These are phyloP conservation scores for Cordilura impudica DNA, from an alignment of 2,888 invertebrate genomes.

Conservation along the genomic window DNA sequence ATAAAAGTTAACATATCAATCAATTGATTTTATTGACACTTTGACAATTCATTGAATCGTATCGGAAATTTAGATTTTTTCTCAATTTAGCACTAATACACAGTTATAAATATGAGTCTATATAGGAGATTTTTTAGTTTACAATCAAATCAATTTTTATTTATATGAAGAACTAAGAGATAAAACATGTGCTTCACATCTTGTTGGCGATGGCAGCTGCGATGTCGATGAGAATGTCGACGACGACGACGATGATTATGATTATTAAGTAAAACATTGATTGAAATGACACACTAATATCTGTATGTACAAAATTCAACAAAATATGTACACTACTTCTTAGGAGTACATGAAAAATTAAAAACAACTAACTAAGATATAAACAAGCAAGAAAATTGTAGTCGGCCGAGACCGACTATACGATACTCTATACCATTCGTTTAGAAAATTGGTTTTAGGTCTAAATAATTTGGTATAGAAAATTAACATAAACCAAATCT, in stretches of 20 bases:
- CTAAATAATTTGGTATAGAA: too few relatives aligned
- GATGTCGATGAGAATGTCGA: background rate
- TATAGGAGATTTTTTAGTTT: background rate
- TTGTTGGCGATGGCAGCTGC: conserved; percentile 23
- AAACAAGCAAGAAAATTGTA: too few relatives aligned
- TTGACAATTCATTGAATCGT: conserved; percentile 36
- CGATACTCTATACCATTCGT: too few relatives aligned
- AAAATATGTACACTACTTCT: background rate
- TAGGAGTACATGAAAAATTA: background rate
- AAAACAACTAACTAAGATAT: conserved; percentile 18
- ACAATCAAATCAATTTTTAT: conserved; percentile 5
- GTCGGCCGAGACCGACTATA: too few relatives aligned
- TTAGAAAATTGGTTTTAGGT: too few relatives aligned
- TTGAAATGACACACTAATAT: conserved; percentile 50
- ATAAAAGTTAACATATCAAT: conserved; percentile 11
- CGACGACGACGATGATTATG: background rate
- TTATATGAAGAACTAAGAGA: background rate
- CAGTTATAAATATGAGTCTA: too few relatives aligned
- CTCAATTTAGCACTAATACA: too few relatives aligned
- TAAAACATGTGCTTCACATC: conserved; percentile 51
- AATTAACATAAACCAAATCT: too few relatives aligned
- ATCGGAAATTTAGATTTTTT: background rate
- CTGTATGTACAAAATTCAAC: conserved; percentile 8
- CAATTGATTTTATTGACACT: conserved; percentile 19
- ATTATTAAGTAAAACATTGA: conserved; percentile 38